Evolutionary conservation across 2,797 vertebrate genomes (phyloP).

Genomic region (Otolemur crassicaudatus): DNA sequence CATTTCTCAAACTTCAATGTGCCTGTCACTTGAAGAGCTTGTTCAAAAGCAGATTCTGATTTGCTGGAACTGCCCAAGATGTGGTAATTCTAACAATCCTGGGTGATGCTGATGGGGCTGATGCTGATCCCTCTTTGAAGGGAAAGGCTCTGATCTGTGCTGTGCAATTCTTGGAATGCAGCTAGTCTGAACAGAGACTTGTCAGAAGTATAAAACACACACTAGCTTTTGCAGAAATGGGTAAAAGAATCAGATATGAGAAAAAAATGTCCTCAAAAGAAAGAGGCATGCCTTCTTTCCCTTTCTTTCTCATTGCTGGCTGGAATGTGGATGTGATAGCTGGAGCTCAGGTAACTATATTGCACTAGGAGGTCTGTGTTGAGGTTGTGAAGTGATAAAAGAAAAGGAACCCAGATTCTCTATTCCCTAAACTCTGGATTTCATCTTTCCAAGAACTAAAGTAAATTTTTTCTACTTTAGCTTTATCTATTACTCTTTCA

Average conservation of each 20-base stretch:
- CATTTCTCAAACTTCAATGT: neutral
- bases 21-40: neutral
- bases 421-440: slow-evolving; percentile 22
- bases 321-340: neutral
- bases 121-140: too few species aligned
- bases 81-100: neutral
- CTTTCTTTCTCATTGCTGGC: neutral
- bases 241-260: neutral
- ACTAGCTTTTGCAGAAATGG: neutral
- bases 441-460: neutral
- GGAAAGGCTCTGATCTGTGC: neutral
- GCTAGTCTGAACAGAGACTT: neutral
- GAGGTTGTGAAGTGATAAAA: neutral
- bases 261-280: neutral
- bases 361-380: neutral
- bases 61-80: neutral
- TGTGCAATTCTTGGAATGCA: neutral
- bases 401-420: neutral
- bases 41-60: neutral
- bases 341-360: neutral
- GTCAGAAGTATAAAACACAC: neutral
- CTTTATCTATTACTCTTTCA: neutral
- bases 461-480: neutral
- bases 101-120: too few species aligned
- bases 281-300: neutral